Evolutionary conservation across 2,888 invertebrate genomes (phyloP).

Genomic region (Patella ulyssiponensis): DNA sequence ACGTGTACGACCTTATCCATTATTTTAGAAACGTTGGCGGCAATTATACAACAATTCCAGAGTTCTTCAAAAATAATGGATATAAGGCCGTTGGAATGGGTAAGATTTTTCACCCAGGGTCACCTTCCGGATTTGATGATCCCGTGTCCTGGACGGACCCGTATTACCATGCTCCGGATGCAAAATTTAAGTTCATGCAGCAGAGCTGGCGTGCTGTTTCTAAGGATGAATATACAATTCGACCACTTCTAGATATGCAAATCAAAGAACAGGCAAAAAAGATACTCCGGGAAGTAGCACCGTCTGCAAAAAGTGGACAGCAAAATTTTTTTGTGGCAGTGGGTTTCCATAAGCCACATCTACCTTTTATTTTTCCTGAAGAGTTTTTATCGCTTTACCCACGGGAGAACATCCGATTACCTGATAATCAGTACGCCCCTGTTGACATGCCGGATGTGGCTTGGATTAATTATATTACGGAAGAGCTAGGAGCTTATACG

Average conservation of each 20-base stretch:
- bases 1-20: conserved; percentile 37
- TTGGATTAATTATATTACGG: conserved; percentile 10
- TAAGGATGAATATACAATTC: conserved; percentile 21
- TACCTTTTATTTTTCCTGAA: conserved; percentile 44
- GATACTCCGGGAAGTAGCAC: conserved; percentile 30
- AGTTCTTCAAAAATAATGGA: conserved; percentile 45
- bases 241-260: conserved; percentile 34
- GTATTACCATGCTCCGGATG: conserved; percentile 1
- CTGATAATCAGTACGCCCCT: conserved; percentile 21
- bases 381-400: conserved; percentile 37
- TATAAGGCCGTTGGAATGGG: conserved; percentile 38
- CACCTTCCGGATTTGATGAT: conserved; percentile 8
- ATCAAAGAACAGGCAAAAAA: conserved; percentile 37
- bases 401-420: conserved; percentile 20
- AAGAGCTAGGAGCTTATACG: conserved; percentile 16
- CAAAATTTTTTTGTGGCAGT: conserved; percentile 47
- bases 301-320: conserved; percentile 20
- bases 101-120: conserved; percentile 32
- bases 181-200: neutral
- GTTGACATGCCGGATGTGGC: conserved; percentile 18
- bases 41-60: conserved; percentile 45
- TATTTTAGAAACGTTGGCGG: conserved; percentile 40
- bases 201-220: conserved; percentile 37
- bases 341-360: conserved; percentile 46
- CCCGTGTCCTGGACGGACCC: conserved; percentile 25